phyloP scores from a whole-genome alignment of 2,113 vertebrate genomes.

The Lasiurus cinereus region DNA sequence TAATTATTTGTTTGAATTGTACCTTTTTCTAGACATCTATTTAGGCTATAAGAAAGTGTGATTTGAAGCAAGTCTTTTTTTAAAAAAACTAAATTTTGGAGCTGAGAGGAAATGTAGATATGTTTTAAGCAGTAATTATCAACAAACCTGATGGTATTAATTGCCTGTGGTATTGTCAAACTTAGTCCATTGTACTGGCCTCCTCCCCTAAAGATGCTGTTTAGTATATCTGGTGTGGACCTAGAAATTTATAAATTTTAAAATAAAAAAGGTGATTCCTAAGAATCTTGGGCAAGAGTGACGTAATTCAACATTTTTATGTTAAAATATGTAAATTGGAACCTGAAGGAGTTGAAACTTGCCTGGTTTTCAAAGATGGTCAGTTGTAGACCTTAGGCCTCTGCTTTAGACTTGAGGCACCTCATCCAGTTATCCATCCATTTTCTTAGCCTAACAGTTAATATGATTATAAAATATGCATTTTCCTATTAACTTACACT shows the following conservation, averaged over 20 bases:
- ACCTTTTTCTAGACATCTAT: background rate
- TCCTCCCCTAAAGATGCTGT: background rate
- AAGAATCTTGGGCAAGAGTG: background rate
- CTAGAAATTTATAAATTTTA: background rate
- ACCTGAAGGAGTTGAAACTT: background rate
- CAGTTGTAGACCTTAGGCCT: background rate
- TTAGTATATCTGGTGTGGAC: background rate
- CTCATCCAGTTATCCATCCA: background rate
- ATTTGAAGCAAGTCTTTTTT: background rate
- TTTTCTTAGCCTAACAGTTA: background rate
- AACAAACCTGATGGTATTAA: background rate
- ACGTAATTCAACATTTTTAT: background rate
- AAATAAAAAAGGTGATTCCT: background rate
- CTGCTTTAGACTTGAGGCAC: background rate
- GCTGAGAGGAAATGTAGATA: background rate
- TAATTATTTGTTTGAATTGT: constrained; percentile 21
- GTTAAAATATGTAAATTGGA: background rate
- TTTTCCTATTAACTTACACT: background rate
- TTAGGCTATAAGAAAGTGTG: constrained; percentile 22
- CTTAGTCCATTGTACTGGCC: background rate
- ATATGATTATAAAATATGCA: background rate
- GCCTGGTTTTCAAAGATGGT: background rate
- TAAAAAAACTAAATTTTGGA: background rate
- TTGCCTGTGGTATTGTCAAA: background rate
- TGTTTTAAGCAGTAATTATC: background rate